These are phyloP conservation scores for Steinernema feltiae DNA, from an alignment of 1,140 invertebrate genomes.

Conservation along the genomic window DNA sequence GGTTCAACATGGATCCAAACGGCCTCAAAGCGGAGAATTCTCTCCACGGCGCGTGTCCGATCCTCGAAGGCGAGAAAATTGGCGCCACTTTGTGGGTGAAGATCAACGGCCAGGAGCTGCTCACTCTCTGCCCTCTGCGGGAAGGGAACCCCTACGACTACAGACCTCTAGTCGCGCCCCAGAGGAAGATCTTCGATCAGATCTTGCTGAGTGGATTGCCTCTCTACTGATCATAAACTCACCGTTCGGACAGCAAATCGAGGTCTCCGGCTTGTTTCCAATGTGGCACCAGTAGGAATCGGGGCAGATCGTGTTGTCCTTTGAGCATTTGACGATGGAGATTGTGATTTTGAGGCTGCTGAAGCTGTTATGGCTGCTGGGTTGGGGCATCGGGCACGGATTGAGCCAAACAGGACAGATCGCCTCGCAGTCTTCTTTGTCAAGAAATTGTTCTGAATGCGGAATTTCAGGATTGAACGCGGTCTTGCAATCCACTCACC, in stretches of 20 bases:
- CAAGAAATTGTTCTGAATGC: slow-evolving; percentile 45
- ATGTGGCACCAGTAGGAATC: slow-evolving; percentile 41
- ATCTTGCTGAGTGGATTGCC: not conserved
- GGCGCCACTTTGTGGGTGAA: slow-evolving; percentile 48
- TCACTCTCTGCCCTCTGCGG: slow-evolving; percentile 21
- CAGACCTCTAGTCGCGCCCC: not conserved
- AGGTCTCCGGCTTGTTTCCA: slow-evolving; percentile 36
- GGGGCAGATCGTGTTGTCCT: slow-evolving; percentile 29
- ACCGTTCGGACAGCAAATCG: slow-evolving; percentile 51
- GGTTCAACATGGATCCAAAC: slow-evolving; percentile 38
- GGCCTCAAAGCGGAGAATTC: slow-evolving; percentile 23
- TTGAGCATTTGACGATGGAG: slow-evolving; percentile 8
- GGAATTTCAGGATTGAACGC: slow-evolving; percentile 18
- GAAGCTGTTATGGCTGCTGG: not conserved
- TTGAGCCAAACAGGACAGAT: slow-evolving; percentile 40
- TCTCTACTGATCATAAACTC: slow-evolving; percentile 16
- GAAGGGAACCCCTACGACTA: not conserved
- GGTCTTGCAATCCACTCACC: no score
- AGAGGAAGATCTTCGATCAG: not conserved
- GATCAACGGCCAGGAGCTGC: slow-evolving; percentile 37
- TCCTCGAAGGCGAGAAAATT: slow-evolving; percentile 43
- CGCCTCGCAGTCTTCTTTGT: slow-evolving; percentile 33
- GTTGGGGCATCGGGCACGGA: slow-evolving; percentile 30
- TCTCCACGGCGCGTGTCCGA: slow-evolving; percentile 48
- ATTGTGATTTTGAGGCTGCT: not conserved